A percentile compares a stretch with the other conserved stretches of the same genome.
Conservation (phyloP, 2,888 invertebrate genomes). For the Eilema griseolum region DNA sequence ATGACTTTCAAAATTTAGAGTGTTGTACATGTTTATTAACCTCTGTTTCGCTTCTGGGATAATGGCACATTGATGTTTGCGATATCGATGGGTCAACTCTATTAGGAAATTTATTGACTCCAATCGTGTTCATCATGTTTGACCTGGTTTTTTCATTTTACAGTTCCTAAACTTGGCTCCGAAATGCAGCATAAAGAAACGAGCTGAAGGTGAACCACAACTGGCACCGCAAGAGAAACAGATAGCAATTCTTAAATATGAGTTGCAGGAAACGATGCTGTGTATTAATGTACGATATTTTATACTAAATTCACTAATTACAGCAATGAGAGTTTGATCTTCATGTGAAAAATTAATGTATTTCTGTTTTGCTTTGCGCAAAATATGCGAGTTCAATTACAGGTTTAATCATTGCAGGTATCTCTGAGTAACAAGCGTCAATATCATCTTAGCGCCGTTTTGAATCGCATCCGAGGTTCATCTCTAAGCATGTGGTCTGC, state of each 20-base stretch:
- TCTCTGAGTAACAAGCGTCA: no score
- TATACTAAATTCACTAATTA: not conserved
- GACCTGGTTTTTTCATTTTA: not conserved
- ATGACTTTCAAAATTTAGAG: no score
- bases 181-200: conserved; percentile 88
- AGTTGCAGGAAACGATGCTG: conserved; percentile 88
- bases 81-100: not conserved
- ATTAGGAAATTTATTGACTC: not conserved
- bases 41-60: no score
- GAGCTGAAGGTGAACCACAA: conserved; percentile 89
- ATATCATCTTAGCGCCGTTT: no score
- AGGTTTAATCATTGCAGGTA: no score
- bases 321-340: no score
- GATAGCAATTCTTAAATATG: conserved; percentile 87
- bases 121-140: not conserved
- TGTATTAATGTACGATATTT: conserved; percentile 83
- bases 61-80: not conserved
- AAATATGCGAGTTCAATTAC: no score
- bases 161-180: conserved; percentile 80
- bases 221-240: conserved; percentile 89
- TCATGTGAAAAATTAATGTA: no score
- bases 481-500: no score
- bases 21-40: no score
- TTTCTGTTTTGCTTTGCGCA: no score
- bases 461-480: no score